Conservation (phyloP, 2,797 vertebrate genomes). For the Champsocephalus gunnari region DNA sequence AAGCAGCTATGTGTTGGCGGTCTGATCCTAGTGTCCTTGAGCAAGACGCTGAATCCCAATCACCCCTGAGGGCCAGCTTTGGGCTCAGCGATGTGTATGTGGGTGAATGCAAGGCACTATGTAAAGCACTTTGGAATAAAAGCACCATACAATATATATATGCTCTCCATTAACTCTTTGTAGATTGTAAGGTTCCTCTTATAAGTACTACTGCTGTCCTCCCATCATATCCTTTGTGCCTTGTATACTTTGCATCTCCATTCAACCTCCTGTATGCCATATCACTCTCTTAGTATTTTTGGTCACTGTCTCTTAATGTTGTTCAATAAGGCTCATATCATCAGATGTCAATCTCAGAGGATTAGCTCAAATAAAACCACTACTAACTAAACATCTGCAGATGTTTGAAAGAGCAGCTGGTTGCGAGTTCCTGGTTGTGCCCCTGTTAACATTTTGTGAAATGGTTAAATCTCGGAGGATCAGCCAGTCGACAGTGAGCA, state of each 20-base stretch:
- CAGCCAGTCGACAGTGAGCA: slow-evolving; percentile 14
- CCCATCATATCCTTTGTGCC: neutral
- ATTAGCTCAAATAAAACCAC: slow-evolving; percentile 2
- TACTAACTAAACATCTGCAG: slow-evolving; percentile 39
- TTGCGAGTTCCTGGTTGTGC: neutral
- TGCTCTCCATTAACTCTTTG: neutral
- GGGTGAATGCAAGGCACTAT: no score
- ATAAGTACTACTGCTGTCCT: neutral
- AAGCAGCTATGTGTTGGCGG: neutral
- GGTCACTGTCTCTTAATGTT: neutral
- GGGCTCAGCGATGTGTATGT: neutral
- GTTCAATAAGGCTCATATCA: slow-evolving; percentile 12
- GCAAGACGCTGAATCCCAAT: neutral
- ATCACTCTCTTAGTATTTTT: neutral
- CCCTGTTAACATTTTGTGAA: slow-evolving; percentile 20
- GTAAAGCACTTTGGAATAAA: slow-evolving; percentile 1
- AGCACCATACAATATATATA: neutral
- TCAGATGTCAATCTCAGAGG: slow-evolving; percentile 8
- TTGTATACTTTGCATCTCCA: neutral
- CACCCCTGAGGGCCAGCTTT: neutral
- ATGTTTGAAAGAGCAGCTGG: slow-evolving; percentile 25
- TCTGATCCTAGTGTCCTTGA: neutral
- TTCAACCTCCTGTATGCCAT: neutral
- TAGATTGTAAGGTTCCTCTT: neutral
- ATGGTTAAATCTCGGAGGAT: slow-evolving; percentile 22